Evolutionary conservation across 1,140 invertebrate species (phyloP).

Genomic region (Hesperophylax magnus): DNA sequence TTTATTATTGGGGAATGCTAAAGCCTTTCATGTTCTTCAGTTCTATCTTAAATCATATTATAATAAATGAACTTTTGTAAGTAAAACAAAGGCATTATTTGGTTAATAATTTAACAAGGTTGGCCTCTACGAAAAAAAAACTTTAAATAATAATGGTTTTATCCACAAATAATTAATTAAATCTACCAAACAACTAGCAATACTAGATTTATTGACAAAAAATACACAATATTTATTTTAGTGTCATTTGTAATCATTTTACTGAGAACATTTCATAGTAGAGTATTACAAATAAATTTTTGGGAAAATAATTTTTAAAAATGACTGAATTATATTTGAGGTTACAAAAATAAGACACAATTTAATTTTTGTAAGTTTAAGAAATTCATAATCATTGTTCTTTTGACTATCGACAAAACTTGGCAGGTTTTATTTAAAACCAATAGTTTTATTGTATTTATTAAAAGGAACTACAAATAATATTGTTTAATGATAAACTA

Average conservation of each 20-base stretch:
- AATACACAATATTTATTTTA: background rate
- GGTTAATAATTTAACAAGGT: slow-evolving; percentile 12
- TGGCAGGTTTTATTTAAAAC: too few species aligned
- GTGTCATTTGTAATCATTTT: background rate
- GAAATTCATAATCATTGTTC: too few species aligned
- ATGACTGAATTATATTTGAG: too few species aligned
- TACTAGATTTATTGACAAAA: background rate
- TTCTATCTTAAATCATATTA: background rate
- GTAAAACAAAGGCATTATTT: slow-evolving; percentile 9
- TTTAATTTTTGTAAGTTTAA: too few species aligned
- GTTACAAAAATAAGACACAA: too few species aligned
- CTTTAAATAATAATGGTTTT: background rate
- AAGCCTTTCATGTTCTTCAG: background rate
- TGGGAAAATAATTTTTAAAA: too few species aligned
- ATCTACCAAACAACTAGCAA: background rate
- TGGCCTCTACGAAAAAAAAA: background rate
- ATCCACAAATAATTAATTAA: background rate
- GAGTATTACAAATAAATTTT: background rate
- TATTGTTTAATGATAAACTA: background rate
- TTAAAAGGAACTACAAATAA: background rate
- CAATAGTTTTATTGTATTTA: too few species aligned
- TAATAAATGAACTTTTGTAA: background rate
- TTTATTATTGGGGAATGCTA: background rate
- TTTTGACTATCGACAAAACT: too few species aligned
- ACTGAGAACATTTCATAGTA: background rate